Percentiles rank a stretch among this genome's conserved stretches.
Evolutionary conservation across 2,797 vertebrate species (phyloP).

Genomic region (Halcyon smyrnensis): DNA sequence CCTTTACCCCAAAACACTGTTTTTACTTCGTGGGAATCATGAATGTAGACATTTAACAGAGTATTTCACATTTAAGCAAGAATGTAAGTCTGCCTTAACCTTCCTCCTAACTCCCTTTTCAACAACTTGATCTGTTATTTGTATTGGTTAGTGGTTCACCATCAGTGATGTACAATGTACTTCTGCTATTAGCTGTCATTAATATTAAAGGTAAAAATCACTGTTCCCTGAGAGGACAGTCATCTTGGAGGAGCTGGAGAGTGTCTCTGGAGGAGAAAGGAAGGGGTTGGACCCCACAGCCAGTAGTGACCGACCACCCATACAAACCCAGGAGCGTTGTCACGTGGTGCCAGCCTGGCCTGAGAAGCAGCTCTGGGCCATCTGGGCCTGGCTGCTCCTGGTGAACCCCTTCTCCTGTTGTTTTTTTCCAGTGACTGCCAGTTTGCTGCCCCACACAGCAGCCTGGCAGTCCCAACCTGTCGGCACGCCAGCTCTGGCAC

Average conservation of each 20-base stretch:
- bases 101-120: background rate
- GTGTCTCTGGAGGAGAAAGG: background rate
- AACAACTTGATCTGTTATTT: background rate
- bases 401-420: fast-evolving
- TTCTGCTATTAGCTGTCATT: background rate
- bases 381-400: background rate
- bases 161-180: background rate
- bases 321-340: background rate
- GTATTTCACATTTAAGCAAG: constrained; percentile 99
- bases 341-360: background rate
- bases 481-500: background rate
- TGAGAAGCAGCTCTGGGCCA: background rate
- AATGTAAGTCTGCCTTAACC: constrained; percentile 90
- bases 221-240: background rate
- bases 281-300: fast-evolving
- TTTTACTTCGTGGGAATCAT: constrained; percentile 99
- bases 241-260: background rate
- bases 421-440: background rate
- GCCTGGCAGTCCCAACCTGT: background rate
- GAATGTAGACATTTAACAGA: constrained; percentile 99
- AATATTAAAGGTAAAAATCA: background rate
- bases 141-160: background rate
- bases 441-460: background rate
- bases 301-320: fast-evolving
- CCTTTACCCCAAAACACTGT: constrained; percentile 98